Evolutionary conservation across 2,113 vertebrate genomes (phyloP).

Genomic region (Grus americana): DNA sequence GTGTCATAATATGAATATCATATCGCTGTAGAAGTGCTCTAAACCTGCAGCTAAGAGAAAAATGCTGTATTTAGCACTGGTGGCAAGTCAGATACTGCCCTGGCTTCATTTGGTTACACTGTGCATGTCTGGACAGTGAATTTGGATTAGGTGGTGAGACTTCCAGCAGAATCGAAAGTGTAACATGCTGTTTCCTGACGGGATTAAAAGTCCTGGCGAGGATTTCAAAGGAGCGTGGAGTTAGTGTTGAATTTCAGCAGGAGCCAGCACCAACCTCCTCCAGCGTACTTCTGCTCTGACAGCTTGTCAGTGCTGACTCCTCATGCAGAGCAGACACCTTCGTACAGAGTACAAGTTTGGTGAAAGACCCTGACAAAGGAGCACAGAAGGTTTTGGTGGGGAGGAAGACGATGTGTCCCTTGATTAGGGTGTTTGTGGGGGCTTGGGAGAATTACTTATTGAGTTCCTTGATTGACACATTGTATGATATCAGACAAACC

Average conservation of each 20-base stretch:
- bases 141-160: background rate
- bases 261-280: background rate
- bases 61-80: background rate
- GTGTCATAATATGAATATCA: background rate
- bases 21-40: background rate
- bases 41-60: background rate
- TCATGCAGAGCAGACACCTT: background rate
- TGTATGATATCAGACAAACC: background rate
- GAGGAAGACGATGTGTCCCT: background rate
- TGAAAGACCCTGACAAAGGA: background rate
- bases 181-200: conserved; percentile 36
- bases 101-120: background rate
- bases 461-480: background rate
- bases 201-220: conserved; percentile 4
- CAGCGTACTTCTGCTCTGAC: background rate
- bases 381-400: background rate
- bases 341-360: background rate
- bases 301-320: background rate
- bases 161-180: background rate
- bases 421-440: background rate
- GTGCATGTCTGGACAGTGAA: background rate
- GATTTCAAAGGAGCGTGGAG: conserved; percentile 16
- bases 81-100: background rate
- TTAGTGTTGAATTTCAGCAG: background rate
- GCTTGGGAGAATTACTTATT: background rate